Evolutionary conservation across 2,888 invertebrate species (phyloP), one percentile per base, ranked within the genome.

Genomic region (Ceramica pisi): DNA sequence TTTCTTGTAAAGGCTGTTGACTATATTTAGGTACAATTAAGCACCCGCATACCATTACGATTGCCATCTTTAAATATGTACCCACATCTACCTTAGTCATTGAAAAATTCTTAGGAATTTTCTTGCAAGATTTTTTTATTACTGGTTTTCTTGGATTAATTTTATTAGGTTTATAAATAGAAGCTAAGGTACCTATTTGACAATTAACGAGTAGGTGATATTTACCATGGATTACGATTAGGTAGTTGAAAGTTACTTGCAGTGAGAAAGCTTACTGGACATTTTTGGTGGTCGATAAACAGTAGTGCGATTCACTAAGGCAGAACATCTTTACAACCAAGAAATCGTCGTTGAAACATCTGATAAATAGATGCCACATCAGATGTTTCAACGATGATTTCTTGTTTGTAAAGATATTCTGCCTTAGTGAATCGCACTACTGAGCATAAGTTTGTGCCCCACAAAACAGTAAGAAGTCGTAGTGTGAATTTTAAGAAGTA

Each of bases 401-500:
- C n/a, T n/a, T n/a, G n/a, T n/a, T n/a, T n/a, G n/a, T n/a, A n/a
- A n/a, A n/a, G n/a, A n/a, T n/a, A n/a, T n/a, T n/a, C n/a, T n/a
- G n/a, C n/a, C n/a, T n/a, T n/a, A n/a, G n/a, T n/a, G n/a, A n/a
- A n/a, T n/a, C n/a, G n/a, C n/a, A n/a, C n/a, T n/a, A n/a, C n/a
- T n/a, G 16, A 35, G 19, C n/a, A 62, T 12, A 41, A 2, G 12
- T 21, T 21, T 31, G 3, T 44, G 6, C 26, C n/a, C 19, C 12
- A 44, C n/a, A 19, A 62, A 78, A 38, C 41, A 21, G 21, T 72
- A 76, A 46, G 46, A 46, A 46, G 56, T 78, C 69, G 53, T 68
- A 50, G 82, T 83, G 82, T 86, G 75, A 83, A 81, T 84, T 87
- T 78, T 69, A 71, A 87, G 85, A 88, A 89, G 86, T 88, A 84